A percentile compares a stretch with the other conserved stretches of the same genome.
phyloP scores from a whole-genome alignment of 2,888 invertebrate species.

The Drosophila stalkeri region DNA sequence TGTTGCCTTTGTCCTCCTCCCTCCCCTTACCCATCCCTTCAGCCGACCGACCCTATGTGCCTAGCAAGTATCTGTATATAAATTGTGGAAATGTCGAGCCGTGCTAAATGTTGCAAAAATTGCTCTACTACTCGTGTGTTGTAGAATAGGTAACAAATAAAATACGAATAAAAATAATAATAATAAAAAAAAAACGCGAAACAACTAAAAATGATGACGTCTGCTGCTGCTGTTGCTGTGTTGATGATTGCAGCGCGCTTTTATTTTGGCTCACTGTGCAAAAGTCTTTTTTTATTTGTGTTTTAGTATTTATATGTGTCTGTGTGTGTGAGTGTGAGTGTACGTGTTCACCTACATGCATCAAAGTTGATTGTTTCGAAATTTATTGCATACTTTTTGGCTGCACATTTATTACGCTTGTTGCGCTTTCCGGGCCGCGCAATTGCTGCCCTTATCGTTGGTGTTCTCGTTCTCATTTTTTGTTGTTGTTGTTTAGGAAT shows the following conservation, averaged over 20 bases:
- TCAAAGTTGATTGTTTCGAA: slow-evolving; percentile 81
- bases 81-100: slow-evolving; percentile 45
- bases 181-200: slow-evolving; percentile 10
- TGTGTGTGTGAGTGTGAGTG: slow-evolving; percentile 20
- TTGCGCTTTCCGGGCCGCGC: slow-evolving; percentile 67
- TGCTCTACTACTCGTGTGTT: slow-evolving; percentile 37
- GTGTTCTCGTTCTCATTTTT: slow-evolving; percentile 59
- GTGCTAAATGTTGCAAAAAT: slow-evolving; percentile 65
- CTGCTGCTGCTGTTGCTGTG: slow-evolving; percentile 48
- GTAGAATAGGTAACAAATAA: slow-evolving; percentile 42
- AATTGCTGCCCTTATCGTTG: slow-evolving; percentile 27
- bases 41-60: neutral
- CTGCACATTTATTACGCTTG: slow-evolving; percentile 79
- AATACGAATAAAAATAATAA: slow-evolving; percentile 1
- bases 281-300: slow-evolving; percentile 39
- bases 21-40: no score
- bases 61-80: slow-evolving; percentile 37
- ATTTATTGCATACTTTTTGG: slow-evolving; percentile 82
- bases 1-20: slow-evolving; percentile 30
- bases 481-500: slow-evolving; percentile 68
- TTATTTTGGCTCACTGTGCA: slow-evolving; percentile 35
- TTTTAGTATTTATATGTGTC: slow-evolving; percentile 35
- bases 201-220: slow-evolving; percentile 72
- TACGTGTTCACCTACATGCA: slow-evolving; percentile 74
- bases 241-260: slow-evolving; percentile 49